Conservation (phyloP, 2,888 invertebrate species). For the Minunthozetes semirufus region DNA sequence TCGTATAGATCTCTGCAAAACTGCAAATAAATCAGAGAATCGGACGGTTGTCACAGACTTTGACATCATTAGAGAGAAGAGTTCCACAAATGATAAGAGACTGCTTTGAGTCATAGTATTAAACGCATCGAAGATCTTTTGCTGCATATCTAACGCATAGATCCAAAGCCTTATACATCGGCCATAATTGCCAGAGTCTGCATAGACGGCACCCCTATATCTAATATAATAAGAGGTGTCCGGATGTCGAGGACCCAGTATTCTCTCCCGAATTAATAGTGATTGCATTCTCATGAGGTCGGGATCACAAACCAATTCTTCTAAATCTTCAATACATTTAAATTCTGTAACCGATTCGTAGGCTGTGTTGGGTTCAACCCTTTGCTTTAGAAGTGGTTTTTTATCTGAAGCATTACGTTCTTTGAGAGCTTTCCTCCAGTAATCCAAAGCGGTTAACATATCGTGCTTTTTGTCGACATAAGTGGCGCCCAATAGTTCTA, state of each 20-base stretch:
- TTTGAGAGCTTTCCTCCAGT: constrained; percentile 87
- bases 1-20: constrained; percentile 68
- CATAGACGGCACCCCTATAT: constrained; percentile 85
- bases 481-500: constrained; percentile 86
- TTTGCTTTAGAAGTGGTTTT: constrained; percentile 32
- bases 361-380: constrained; percentile 64
- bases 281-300: constrained; percentile 91
- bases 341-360: constrained; percentile 84
- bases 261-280: constrained; percentile 80
- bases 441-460: constrained; percentile 76
- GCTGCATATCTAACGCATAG: constrained; percentile 93
- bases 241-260: constrained; percentile 83
- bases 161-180: constrained; percentile 88
- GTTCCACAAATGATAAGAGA: constrained; percentile 85
- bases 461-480: constrained; percentile 94
- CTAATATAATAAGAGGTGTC: constrained; percentile 94
- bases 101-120: constrained; percentile 92
- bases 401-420: constrained; percentile 57
- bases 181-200: constrained; percentile 85
- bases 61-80: constrained; percentile 76
- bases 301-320: constrained; percentile 81
- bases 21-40: constrained; percentile 71
- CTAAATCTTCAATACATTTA: constrained; percentile 65
- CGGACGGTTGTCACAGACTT: constrained; percentile 72
- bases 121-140: constrained; percentile 80